Conservation (phyloP, 2,113 vertebrate genomes). For the Neolamprologus devosi region DNA sequence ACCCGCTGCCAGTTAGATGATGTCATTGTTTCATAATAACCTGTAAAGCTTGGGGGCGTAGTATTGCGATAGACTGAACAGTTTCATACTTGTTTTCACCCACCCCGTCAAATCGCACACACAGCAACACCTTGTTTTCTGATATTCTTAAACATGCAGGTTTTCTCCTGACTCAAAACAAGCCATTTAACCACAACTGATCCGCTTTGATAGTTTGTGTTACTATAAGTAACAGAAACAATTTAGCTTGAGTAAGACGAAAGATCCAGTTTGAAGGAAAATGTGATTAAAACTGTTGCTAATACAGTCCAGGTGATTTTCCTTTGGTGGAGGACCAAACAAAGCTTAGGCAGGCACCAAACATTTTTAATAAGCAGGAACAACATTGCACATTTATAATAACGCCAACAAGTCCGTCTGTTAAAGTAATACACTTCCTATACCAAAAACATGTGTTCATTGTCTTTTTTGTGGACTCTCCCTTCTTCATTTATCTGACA, state of each 20-base stretch:
- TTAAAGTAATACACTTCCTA: background rate
- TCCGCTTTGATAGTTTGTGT: background rate
- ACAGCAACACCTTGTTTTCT: background rate
- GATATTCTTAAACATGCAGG: background rate
- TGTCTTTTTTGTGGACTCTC: background rate
- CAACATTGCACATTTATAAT: background rate
- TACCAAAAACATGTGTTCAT: background rate
- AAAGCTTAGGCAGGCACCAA: background rate
- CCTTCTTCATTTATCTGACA: background rate
- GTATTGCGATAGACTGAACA: background rate
- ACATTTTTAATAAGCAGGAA: background rate
- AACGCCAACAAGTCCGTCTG: background rate
- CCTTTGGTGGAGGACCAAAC: background rate
- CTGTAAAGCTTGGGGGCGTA: background rate
- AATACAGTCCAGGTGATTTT: background rate
- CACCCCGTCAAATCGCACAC: no score
- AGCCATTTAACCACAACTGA: background rate
- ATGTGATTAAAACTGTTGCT: background rate
- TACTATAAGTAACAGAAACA: background rate
- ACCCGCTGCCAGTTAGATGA: background rate
- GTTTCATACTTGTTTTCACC: background rate
- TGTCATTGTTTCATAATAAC: background rate
- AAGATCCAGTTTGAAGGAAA: background rate
- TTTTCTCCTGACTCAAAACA: background rate
- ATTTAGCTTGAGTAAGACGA: background rate